phyloP scores from a whole-genome alignment of 2,888 invertebrate species.

The Sphaerophoria rueppellii region DNA sequence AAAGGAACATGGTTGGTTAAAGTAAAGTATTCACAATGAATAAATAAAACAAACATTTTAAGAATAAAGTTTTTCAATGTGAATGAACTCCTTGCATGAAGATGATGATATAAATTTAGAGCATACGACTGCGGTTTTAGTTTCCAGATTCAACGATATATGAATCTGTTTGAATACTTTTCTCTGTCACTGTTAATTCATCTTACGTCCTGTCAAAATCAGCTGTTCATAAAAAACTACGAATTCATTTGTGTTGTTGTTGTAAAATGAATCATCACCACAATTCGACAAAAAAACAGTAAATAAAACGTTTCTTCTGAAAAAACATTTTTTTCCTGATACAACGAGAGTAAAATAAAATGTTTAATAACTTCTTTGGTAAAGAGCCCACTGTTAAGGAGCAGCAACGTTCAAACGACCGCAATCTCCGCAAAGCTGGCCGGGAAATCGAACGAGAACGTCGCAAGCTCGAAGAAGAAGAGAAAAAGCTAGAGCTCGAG shows the following conservation, averaged over 20 bases:
- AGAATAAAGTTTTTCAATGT: too few species aligned
- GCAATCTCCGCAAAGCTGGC: conserved; percentile 89
- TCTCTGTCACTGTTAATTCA: conserved; percentile 3
- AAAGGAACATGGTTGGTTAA: conserved; percentile 98
- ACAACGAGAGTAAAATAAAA: conserved; percentile 38
- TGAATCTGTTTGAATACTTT: conserved; percentile 16
- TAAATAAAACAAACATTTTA: background rate
- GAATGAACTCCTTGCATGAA: too few species aligned
- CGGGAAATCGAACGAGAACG: conserved; percentile 93
- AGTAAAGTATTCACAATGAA: background rate
- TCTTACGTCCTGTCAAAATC: conserved; percentile 25
- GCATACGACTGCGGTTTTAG: too few species aligned
- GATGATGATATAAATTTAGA: too few species aligned
- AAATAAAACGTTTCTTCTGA: background rate
- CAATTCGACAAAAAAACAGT: background rate
- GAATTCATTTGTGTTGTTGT: conserved; percentile 30
- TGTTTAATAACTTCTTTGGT: conserved; percentile 84
- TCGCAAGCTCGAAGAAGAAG: conserved; percentile 91
- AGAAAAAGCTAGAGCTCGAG: conserved; percentile 94
- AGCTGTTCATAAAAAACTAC: conserved; percentile 10
- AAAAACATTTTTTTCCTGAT: background rate
- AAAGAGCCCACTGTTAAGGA: conserved; percentile 88
- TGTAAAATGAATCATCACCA: background rate
- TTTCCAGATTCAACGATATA: too few species aligned
- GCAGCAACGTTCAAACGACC: conserved; percentile 92